A percentile compares a stretch with the other conserved stretches of the same genome.
Conservation (phyloP, 2,888 invertebrate genomes). For the Tenthredo livida region DNA sequence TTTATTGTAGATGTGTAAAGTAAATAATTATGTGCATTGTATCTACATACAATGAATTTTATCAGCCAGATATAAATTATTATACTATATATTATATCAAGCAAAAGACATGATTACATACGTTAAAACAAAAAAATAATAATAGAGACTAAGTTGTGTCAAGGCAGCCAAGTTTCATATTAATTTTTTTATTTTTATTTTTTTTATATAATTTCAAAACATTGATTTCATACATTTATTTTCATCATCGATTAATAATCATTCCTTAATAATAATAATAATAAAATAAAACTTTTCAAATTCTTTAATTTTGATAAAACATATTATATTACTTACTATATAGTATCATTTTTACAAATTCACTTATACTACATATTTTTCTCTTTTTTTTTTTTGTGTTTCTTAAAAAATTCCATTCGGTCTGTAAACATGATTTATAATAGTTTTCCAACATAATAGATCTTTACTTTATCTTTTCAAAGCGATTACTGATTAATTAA, state of each 20-base stretch:
- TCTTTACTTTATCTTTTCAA: not conserved
- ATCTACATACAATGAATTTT: not conserved
- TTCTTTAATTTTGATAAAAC: not conserved
- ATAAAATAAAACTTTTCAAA: not conserved
- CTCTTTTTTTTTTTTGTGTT: not conserved
- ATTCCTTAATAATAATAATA: not conserved
- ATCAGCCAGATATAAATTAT: constrained; percentile 21
- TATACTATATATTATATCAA: constrained; percentile 22
- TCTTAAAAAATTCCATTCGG: constrained; percentile 33
- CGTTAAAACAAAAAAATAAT: not conserved
- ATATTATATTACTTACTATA: not conserved
- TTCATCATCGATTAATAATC: constrained; percentile 11
- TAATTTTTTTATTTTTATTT: not conserved
- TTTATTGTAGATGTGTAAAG: constrained; percentile 40
- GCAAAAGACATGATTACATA: constrained; percentile 3
- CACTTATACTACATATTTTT: not conserved
- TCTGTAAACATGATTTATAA: constrained; percentile 6
- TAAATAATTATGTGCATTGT: not conserved
- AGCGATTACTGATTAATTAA: not conserved
- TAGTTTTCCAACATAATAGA: constrained; percentile 15
- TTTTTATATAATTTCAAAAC: not conserved
- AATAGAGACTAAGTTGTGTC: constrained; percentile 43
- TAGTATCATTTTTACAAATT: not conserved
- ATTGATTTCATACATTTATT: constrained; percentile 15
- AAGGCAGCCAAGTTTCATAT: not conserved